phyloP scores from a whole-genome alignment of 2,797 vertebrate species.

The Galago senegalensis region DNA sequence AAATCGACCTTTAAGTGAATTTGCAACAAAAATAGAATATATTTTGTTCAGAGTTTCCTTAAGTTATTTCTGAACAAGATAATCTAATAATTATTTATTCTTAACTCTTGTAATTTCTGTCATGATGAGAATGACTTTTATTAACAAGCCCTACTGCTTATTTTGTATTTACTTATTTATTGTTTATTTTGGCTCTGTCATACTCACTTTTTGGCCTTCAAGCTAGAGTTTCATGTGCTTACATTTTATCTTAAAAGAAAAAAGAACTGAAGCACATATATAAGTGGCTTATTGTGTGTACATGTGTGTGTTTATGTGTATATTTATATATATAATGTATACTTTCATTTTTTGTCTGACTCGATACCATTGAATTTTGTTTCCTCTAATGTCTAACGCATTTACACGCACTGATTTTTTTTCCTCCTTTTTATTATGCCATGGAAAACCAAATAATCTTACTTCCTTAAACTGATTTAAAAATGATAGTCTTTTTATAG shows the following conservation, averaged over 20 bases:
- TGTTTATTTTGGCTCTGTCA: background rate
- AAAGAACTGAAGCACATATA: background rate
- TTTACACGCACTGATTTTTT: background rate
- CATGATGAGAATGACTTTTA: background rate
- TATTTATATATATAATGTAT: background rate
- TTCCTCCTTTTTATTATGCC: background rate
- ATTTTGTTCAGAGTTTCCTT: background rate
- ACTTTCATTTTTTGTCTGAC: background rate
- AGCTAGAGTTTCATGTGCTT: background rate
- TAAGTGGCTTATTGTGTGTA: background rate
- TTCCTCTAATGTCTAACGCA: background rate
- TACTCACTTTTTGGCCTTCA: background rate
- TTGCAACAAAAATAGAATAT: background rate
- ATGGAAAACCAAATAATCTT: background rate
- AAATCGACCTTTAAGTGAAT: background rate
- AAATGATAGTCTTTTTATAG: background rate
- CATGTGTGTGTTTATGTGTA: no score
- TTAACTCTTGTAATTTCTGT: background rate
- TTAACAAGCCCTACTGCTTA: background rate
- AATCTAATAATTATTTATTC: background rate
- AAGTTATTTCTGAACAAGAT: conserved; percentile 1
- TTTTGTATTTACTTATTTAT: conserved; percentile 3
- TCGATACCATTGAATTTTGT: background rate
- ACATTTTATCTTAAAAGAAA: background rate
- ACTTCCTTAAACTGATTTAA: background rate